Evolutionary conservation across 1,140 invertebrate species (phyloP).

Genomic region (Gerris buenoi): DNA sequence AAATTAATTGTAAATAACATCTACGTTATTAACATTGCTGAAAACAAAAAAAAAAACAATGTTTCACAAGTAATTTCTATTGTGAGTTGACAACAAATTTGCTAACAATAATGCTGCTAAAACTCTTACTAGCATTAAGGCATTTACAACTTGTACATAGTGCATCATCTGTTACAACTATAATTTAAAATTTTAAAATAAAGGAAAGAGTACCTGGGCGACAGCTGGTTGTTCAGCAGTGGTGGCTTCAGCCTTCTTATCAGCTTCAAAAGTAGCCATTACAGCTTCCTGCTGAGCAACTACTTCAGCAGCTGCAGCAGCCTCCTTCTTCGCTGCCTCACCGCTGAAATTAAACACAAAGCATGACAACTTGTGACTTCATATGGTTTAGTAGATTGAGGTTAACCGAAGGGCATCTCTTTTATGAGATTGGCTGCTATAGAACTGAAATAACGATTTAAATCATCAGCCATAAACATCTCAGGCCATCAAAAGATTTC

Average conservation of each 20-base stretch:
- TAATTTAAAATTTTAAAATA: too few relatives aligned
- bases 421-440: neutral
- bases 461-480: too few relatives aligned
- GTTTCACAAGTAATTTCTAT: too few relatives aligned
- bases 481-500: neutral
- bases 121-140: too few relatives aligned
- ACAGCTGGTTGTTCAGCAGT: constrained; percentile 50
- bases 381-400: neutral
- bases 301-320: constrained; percentile 60
- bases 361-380: neutral
- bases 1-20: too few relatives aligned
- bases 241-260: constrained; percentile 47
- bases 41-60: too few relatives aligned
- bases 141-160: too few relatives aligned
- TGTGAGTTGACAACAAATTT: too few relatives aligned
- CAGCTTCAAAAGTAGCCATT: constrained; percentile 71
- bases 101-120: too few relatives aligned
- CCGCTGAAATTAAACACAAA: constrained; percentile 36
- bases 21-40: too few relatives aligned
- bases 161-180: too few relatives aligned
- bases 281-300: constrained; percentile 70
- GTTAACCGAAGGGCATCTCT: neutral
- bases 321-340: constrained; percentile 62
- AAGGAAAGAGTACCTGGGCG: constrained; percentile 35
- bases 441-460: too few relatives aligned